These are phyloP conservation scores for Choloepus didactylus DNA, from an alignment of 2,797 vertebrate species.

Conservation along the genomic window DNA sequence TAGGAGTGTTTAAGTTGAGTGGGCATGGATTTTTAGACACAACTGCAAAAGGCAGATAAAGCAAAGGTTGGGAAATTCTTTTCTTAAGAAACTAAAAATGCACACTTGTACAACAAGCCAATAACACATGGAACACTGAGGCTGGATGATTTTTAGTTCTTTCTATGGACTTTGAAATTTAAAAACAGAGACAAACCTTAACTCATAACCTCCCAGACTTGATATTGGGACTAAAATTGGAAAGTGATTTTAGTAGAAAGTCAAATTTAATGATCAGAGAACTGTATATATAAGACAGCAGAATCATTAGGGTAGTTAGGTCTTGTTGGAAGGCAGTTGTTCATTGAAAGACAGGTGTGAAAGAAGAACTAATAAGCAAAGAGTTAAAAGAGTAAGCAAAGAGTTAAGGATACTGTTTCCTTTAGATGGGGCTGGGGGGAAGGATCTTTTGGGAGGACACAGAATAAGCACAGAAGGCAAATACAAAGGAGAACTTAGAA, in stretches of 20 bases:
- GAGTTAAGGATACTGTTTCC: background rate
- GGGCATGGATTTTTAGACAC: conserved; percentile 59
- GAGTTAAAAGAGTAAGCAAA: background rate
- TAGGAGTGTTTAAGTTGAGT: background rate
- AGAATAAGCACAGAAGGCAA: background rate
- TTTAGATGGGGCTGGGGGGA: background rate
- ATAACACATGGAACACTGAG: background rate
- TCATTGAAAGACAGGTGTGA: background rate
- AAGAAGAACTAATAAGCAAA: background rate
- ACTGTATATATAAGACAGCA: background rate
- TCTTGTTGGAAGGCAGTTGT: background rate
- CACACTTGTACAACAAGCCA: conserved; percentile 51
- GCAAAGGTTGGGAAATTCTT: conserved; percentile 76
- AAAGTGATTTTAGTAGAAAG: background rate
- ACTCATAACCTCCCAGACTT: background rate
- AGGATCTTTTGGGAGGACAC: background rate
- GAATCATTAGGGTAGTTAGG: conserved; percentile 5
- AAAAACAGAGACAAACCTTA: conserved; percentile 56
- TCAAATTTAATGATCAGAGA: background rate
- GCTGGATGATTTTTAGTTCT: conserved; percentile 48
- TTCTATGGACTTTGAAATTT: conserved; percentile 11
- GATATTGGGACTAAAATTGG: background rate
- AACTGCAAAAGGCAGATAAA: conserved; percentile 64
- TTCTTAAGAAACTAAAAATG: conserved; percentile 77
- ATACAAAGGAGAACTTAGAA: background rate